Evolutionary conservation across 2,888 invertebrate genomes (phyloP).

Genomic region (Cheiracanthium punctorium): DNA sequence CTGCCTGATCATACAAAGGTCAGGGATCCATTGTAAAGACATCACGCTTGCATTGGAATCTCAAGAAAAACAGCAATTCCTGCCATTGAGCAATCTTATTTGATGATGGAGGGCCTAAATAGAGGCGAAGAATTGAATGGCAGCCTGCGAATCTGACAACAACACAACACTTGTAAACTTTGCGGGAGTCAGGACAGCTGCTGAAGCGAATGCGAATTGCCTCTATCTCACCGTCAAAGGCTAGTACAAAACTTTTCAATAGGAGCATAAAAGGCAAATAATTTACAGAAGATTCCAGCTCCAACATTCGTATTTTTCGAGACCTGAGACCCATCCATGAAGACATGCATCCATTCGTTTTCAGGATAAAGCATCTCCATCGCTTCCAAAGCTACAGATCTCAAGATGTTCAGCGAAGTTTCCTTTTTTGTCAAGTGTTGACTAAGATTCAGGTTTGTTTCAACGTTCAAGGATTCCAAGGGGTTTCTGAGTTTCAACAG

Average conservation of each 20-base stretch:
- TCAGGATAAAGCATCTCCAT: background rate
- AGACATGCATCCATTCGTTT: background rate
- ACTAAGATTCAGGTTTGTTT: constrained; percentile 8
- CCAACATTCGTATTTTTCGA: background rate
- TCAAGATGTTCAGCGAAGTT: background rate
- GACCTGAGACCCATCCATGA: background rate
- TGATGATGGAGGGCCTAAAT: too few species aligned
- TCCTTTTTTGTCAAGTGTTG: background rate
- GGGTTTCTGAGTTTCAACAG: background rate
- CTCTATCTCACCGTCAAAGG: background rate
- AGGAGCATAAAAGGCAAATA: background rate
- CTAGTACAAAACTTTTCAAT: background rate
- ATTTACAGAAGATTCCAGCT: background rate
- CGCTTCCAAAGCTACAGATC: background rate
- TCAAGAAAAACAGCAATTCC: too few species aligned
- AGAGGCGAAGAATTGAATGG: too few species aligned
- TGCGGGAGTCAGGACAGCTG: background rate
- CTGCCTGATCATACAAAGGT: too few species aligned
- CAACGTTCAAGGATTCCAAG: background rate
- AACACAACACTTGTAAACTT: background rate
- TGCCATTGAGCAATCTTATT: too few species aligned
- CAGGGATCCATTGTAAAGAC: too few species aligned
- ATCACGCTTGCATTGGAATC: too few species aligned
- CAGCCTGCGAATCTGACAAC: background rate
- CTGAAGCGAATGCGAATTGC: background rate